Evolutionary conservation across 1,140 invertebrate genomes (phyloP).

Genomic region (Hyles euphorbiae): DNA sequence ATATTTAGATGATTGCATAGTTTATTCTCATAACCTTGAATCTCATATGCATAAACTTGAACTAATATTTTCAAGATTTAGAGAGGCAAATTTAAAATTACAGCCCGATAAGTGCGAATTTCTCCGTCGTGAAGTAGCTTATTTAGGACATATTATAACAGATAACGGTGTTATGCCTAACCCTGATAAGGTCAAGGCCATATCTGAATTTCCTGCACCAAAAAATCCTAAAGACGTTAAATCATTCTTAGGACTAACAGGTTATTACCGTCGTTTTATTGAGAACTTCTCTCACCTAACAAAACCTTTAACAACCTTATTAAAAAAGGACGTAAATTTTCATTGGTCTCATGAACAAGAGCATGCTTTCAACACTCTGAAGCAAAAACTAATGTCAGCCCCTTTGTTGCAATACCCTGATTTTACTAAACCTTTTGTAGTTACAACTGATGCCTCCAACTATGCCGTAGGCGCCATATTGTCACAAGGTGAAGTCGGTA

Average conservation of each 20-base stretch:
- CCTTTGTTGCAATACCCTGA: no score
- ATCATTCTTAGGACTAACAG: constrained; percentile 53
- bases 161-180: constrained; percentile 12
- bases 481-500: no score
- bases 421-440: no score
- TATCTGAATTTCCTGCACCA: constrained; percentile 41
- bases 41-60: no score
- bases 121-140: constrained; percentile 9
- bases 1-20: constrained; percentile 5
- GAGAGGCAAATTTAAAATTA: not conserved
- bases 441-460: no score
- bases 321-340: no score
- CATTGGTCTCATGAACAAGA: constrained; percentile 31
- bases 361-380: constrained; percentile 56
- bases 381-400: constrained; percentile 47
- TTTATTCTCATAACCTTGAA: no score
- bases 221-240: constrained; percentile 53
- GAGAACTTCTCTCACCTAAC: constrained; percentile 34
- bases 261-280: constrained; percentile 47
- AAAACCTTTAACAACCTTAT: constrained; percentile 27
- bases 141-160: constrained; percentile 11
- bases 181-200: constrained; percentile 11
- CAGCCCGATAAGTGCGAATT: constrained; percentile 1
- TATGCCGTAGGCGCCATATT: no score
- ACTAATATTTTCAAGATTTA: no score